phyloP scores from a whole-genome alignment of 2,888 invertebrate genomes.

The Drosophila phalerata region DNA sequence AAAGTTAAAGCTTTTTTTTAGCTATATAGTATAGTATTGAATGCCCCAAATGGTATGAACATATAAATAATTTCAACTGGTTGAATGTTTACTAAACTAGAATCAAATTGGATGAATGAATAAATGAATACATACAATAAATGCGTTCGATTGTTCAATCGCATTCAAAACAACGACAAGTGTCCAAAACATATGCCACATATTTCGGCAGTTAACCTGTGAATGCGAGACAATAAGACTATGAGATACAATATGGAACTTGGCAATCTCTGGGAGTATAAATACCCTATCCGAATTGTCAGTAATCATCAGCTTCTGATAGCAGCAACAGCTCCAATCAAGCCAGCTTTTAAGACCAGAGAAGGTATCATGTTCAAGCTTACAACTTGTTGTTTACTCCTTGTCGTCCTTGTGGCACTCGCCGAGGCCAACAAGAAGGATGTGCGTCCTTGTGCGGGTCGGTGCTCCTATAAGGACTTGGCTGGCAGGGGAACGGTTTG shows the following conservation, averaged over 20 bases:
- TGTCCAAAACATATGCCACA: conserved; percentile 11
- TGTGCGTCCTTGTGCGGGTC: conserved; percentile 27
- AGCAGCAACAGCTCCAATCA: conserved; percentile 25
- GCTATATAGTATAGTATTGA: no score
- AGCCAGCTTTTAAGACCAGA: not conserved
- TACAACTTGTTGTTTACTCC: conserved; percentile 38
- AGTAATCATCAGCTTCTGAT: conserved; percentile 43
- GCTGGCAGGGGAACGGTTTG: conserved; percentile 48
- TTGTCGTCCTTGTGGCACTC: conserved; percentile 41
- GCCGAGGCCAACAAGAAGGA: conserved; percentile 26
- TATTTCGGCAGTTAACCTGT: not conserved
- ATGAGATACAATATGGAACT: conserved; percentile 2
- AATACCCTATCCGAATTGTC: conserved; percentile 11
- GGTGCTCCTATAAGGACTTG: conserved; percentile 53
- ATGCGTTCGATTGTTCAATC: not conserved
- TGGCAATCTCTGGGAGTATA: conserved; percentile 27
- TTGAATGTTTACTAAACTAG: conserved; percentile 12
- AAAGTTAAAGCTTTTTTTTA: no score
- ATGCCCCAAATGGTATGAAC: not conserved
- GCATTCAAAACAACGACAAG: not conserved
- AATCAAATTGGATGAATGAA: not conserved
- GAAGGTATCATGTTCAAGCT: conserved; percentile 48
- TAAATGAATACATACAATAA: not conserved
- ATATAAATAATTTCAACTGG: not conserved
- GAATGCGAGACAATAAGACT: conserved; percentile 2